Conservation (phyloP, 2,797 vertebrate species). For the Ataeniobius toweri region DNA sequence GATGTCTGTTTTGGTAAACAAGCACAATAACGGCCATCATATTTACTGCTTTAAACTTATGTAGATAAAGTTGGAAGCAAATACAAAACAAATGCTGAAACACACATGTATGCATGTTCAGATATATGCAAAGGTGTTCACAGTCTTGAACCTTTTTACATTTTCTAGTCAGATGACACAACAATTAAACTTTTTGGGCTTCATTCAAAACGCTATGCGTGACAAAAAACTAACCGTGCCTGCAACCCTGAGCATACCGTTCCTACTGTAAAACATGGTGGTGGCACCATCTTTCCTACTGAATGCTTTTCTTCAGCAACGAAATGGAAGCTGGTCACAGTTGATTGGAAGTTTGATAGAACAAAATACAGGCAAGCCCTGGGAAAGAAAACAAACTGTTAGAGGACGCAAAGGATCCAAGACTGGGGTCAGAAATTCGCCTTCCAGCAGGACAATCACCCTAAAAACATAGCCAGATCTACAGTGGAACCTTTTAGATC, state of each 20-base stretch:
- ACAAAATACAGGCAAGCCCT: no score
- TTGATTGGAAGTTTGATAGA: not conserved
- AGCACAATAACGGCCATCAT: not conserved
- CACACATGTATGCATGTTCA: not conserved
- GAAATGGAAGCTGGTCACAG: not conserved
- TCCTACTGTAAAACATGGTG: not conserved
- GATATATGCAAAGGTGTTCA: not conserved
- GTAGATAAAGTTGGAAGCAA: not conserved
- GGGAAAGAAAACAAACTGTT: no score
- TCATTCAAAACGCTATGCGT: not conserved
- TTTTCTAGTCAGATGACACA: not conserved
- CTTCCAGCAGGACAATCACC: not conserved
- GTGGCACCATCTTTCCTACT: not conserved
- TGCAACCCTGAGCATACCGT: not conserved
- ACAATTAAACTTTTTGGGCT: not conserved
- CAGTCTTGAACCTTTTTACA: not conserved
- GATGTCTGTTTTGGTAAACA: not conserved
- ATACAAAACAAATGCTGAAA: not conserved
- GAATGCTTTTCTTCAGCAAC: not conserved
- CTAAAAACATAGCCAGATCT: not conserved
- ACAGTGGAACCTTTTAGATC: not conserved
- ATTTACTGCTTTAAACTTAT: not conserved
- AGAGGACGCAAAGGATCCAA: not conserved
- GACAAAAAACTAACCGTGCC: not conserved
- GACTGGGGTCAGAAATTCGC: not conserved